Base-by-base conservation (phyloP, 2,113 vertebrate genomes). In the Xyrauchen texanus region DNA sequence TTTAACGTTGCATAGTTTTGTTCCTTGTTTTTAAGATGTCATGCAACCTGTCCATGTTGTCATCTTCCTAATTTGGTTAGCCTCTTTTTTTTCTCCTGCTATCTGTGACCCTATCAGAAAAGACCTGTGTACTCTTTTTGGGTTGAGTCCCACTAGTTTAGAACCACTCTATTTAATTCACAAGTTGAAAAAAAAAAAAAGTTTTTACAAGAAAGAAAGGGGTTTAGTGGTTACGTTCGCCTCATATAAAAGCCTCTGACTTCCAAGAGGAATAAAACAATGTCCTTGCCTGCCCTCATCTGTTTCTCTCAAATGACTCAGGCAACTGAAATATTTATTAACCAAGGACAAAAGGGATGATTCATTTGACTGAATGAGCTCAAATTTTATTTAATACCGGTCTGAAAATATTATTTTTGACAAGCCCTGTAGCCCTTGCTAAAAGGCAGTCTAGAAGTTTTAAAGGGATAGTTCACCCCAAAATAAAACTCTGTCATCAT, bases 301-400 rank as follows among this genome's bases (percentile, higher is more conserved):
- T 68, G 64, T 83, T 76, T 52, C 63, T 68, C 55, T 57, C 15
- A 12, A 79, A 49, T 70, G 49, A 69, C 70, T 68, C 45, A 16
- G 21, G 57, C 15, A 44, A 46, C 53, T 80, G 49, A 80, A 83
- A 83, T 83, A 83, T 83, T 83, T 68, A 83, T 73, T 51, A 77
- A 45, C 42, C 62, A 45, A 4, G 57, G 76, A 45, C 63, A 46
- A 72, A 77, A 73, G 66, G 64, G 63, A 12, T 55, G 49, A 34
- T 34, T 34, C 21, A 34, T 34, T 34, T 34, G 21, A 34, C 21
- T 34, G 21, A 34, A 34, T 34, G 21, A 34, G 21, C 21, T 52
- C n/a, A 65, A 82, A 68, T 51, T 52, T 34, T 15, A 68, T 77
- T 77, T 49, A 76, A 57, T 53, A 63, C 8, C 4, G 21, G 42